Evolutionary conservation across 2,888 invertebrate genomes (phyloP).

Genomic region (Thyatira batis): DNA sequence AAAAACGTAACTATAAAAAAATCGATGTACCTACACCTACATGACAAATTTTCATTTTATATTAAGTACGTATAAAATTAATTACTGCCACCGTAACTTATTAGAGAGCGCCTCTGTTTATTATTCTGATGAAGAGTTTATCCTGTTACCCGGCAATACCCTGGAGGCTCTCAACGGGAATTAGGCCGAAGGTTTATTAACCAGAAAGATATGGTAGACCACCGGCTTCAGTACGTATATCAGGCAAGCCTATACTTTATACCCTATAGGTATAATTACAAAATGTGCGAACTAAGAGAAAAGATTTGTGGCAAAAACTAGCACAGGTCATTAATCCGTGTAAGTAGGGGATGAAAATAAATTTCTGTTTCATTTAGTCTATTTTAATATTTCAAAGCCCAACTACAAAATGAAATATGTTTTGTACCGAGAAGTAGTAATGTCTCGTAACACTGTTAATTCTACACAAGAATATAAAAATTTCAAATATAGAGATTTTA

Average conservation of each 20-base stretch:
- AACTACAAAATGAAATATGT: no score
- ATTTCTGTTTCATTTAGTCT: not conserved
- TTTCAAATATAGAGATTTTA: no score
- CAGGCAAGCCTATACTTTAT: slow-evolving; percentile 14
- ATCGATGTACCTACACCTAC: no score
- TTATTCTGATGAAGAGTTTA: slow-evolving; percentile 15
- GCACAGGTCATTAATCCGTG: not conserved
- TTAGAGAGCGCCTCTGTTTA: slow-evolving; percentile 11
- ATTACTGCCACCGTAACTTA: slow-evolving; percentile 6
- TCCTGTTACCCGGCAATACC: slow-evolving; percentile 8
- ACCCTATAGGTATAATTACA: not conserved
- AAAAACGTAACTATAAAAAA: not conserved
- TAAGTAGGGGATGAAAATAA: not conserved
- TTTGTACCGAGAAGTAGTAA: no score
- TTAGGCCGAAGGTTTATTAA: slow-evolving; percentile 38
- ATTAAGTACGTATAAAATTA: slow-evolving; percentile 4
- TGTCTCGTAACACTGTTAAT: no score
- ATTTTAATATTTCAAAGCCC: no score
- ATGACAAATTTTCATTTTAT: not conserved
- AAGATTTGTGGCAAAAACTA: not conserved
- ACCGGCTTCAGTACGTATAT: slow-evolving; percentile 25
- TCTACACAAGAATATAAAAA: no score
- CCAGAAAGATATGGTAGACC: slow-evolving; percentile 31
- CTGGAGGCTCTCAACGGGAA: slow-evolving; percentile 20
- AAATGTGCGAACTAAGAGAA: not conserved